Conservation (phyloP, 2,797 vertebrate genomes). For the Heteromormyrus szaboi region DNA sequence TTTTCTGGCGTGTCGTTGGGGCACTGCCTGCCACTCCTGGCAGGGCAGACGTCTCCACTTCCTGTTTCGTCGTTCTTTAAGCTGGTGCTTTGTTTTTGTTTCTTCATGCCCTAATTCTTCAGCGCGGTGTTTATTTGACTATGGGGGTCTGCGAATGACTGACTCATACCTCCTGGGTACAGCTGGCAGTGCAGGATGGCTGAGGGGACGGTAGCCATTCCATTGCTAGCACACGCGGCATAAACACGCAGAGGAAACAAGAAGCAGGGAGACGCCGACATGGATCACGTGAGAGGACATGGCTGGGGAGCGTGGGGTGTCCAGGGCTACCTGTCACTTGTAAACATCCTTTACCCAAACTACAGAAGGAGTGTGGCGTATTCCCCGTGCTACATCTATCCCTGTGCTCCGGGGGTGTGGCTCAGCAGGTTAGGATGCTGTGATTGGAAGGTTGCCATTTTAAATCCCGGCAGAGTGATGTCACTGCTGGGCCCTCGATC, state of each 20-base stretch:
- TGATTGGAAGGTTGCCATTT: neutral
- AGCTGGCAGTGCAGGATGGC: neutral
- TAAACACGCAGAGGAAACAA: neutral
- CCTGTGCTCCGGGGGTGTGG: no score
- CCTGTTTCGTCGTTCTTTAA: neutral
- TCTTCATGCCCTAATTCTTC: slow-evolving; percentile 1
- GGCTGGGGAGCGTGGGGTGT: neutral
- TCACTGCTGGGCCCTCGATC: neutral
- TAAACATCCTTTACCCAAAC: neutral
- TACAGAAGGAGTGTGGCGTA: neutral
- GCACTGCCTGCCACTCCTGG: neutral
- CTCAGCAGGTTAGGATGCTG: neutral
- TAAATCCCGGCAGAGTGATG: neutral
- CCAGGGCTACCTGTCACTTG: neutral
- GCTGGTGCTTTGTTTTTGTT: slow-evolving; percentile 15
- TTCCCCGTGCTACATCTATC: neutral
- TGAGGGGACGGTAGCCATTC: slow-evolving; percentile 4
- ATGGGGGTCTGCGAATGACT: neutral
- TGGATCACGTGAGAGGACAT: neutral
- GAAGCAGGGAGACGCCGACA: neutral
- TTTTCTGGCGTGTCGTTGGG: neutral
- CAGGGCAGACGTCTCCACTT: neutral
- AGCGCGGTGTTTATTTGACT: slow-evolving; percentile 12
- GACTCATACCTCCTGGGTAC: neutral
- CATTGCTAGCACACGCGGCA: no score